Evolutionary conservation across 1,140 invertebrate genomes (phyloP).

Genomic region (Cherax destructor): DNA sequence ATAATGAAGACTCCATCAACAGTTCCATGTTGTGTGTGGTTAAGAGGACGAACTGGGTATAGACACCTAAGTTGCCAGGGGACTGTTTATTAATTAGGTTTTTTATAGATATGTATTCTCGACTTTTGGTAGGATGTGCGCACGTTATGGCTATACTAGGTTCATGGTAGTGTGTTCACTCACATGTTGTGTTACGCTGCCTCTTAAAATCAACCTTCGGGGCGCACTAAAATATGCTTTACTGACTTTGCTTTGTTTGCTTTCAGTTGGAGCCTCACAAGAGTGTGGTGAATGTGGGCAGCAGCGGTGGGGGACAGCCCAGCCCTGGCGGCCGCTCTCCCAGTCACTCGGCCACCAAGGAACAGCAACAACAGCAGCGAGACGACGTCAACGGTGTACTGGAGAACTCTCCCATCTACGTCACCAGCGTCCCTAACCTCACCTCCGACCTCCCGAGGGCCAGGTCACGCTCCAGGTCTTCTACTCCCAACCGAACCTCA

Average conservation of each 20-base stretch:
- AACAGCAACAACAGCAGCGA: slow-evolving; percentile 13
- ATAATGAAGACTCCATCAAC: no score
- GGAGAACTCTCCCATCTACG: slow-evolving; percentile 83
- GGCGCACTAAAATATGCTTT: no score
- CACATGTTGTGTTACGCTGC: no score
- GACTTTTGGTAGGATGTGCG: no score
- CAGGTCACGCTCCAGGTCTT: slow-evolving; percentile 74
- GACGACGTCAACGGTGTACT: slow-evolving; percentile 82
- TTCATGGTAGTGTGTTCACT: no score
- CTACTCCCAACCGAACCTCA: slow-evolving; percentile 73
- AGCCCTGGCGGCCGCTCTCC: slow-evolving; percentile 50
- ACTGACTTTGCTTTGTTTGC: neutral
- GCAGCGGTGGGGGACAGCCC: slow-evolving; percentile 52
- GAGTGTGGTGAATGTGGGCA: slow-evolving; percentile 52
- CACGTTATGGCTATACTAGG: no score
- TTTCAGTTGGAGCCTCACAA: slow-evolving; percentile 64
- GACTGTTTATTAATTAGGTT: no score
- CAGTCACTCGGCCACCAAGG: slow-evolving; percentile 16
- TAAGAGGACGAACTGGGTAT: no score
- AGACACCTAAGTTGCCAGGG: no score
- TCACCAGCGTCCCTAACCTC: slow-evolving; percentile 82
- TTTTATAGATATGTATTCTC: no score
- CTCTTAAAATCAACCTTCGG: no score
- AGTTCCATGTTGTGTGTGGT: no score
- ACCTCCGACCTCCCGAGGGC: slow-evolving; percentile 73